Evolutionary conservation across 2,888 invertebrate species (phyloP).

Genomic region (Lycocerus yunnanus): DNA sequence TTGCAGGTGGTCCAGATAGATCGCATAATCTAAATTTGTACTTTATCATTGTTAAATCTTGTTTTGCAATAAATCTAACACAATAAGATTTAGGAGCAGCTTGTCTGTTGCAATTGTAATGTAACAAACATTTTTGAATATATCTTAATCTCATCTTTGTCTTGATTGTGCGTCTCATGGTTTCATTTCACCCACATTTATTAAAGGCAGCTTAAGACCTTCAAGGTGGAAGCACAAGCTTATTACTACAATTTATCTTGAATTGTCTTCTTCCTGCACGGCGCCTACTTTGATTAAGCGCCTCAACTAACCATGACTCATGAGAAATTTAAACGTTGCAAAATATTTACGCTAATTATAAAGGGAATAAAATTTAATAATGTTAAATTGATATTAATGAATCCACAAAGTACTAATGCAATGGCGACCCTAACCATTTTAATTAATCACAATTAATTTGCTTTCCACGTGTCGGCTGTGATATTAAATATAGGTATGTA

Average conservation of each 20-base stretch:
- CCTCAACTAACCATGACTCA: slow-evolving; percentile 20
- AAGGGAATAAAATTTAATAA: slow-evolving; percentile 32
- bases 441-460: slow-evolving; percentile 33
- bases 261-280: slow-evolving; percentile 36
- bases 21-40: neutral
- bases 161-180: slow-evolving; percentile 3
- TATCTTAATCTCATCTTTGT: slow-evolving; percentile 10
- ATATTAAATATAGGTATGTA: slow-evolving; percentile 10
- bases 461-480: slow-evolving; percentile 11
- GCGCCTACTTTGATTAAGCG: slow-evolving; percentile 36
- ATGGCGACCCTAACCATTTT: slow-evolving; percentile 27
- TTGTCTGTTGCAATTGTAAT: neutral
- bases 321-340: slow-evolving; percentile 25
- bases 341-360: slow-evolving; percentile 30
- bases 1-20: slow-evolving; percentile 1
- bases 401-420: slow-evolving; percentile 28
- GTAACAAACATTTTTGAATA: slow-evolving; percentile 6
- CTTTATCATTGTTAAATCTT: slow-evolving; percentile 1
- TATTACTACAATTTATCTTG: slow-evolving; percentile 33
- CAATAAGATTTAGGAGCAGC: slow-evolving; percentile 4
- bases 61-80: slow-evolving; percentile 1
- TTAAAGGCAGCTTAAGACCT: slow-evolving; percentile 24
- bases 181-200: slow-evolving; percentile 14
- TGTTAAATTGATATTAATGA: slow-evolving; percentile 31
- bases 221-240: slow-evolving; percentile 34